These are phyloP conservation scores for Cepaea nemoralis DNA, from an alignment of 1,140 invertebrate genomes.

Conservation along the genomic window DNA sequence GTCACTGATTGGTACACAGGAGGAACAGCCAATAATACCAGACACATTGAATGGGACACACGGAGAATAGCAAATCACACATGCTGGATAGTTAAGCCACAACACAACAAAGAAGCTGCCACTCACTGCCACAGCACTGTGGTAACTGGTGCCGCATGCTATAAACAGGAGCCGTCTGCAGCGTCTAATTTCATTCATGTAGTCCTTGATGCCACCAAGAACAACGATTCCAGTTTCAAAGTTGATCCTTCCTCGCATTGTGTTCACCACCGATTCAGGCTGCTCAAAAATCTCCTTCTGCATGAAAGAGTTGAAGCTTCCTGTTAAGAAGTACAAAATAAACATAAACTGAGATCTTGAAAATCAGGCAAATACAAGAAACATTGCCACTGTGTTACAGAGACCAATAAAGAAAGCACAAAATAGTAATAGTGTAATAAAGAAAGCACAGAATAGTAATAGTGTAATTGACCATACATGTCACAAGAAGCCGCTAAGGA, in stretches of 20 bases:
- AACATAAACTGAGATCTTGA: too few relatives aligned
- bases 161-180: constrained; percentile 96
- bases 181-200: constrained; percentile 95
- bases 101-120: background rate
- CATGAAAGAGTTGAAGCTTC: constrained; percentile 98
- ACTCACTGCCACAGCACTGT: constrained; percentile 91
- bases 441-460: too few relatives aligned
- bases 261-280: constrained; percentile 98
- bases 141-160: constrained; percentile 98
- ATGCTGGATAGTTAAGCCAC: background rate
- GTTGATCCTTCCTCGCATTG: constrained; percentile 97
- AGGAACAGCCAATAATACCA: too few relatives aligned
- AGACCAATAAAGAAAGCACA: too few relatives aligned
- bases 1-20: too few relatives aligned
- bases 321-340: constrained; percentile 65
- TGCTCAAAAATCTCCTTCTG: constrained; percentile 99
- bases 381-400: too few relatives aligned
- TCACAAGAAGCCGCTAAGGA: too few relatives aligned
- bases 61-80: too few relatives aligned
- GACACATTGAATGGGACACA: too few relatives aligned
- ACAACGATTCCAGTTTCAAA: constrained; percentile 76
- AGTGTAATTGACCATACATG: too few relatives aligned
- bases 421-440: too few relatives aligned
- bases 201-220: constrained; percentile 93
- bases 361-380: too few relatives aligned